A percentile compares a stretch with the other conserved stretches of the same genome.
phyloP scores from a whole-genome alignment of 2,113 vertebrate species.

The Plectropomus leopardus region DNA sequence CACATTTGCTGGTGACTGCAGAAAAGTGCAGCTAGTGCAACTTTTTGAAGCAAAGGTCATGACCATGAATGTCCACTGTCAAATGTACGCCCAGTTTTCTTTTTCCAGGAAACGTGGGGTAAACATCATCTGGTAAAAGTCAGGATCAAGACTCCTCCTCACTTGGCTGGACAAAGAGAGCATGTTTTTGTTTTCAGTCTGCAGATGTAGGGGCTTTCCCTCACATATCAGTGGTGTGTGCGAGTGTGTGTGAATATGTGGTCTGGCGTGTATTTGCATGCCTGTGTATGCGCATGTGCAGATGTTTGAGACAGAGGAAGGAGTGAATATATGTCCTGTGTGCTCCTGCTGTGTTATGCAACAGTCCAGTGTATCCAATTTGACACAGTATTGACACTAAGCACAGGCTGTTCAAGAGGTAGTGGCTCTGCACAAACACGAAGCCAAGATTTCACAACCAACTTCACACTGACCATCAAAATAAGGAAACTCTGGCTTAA shows the following conservation, averaged over 20 bases:
- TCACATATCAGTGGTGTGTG: slow-evolving; percentile 36
- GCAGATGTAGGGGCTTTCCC: slow-evolving; percentile 61
- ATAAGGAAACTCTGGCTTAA: background rate
- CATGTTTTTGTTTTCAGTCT: slow-evolving; percentile 66
- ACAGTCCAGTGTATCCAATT: slow-evolving; percentile 46
- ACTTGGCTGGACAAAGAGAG: slow-evolving; percentile 44
- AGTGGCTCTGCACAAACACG: background rate
- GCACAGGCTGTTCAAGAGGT: slow-evolving; percentile 47
- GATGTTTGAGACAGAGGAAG: background rate
- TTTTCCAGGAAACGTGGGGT: slow-evolving; percentile 58
- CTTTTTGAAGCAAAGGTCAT: slow-evolving; percentile 54
- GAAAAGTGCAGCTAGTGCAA: slow-evolving; percentile 21
- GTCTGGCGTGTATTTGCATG: slow-evolving; percentile 7
- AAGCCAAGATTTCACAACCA: slow-evolving; percentile 12
- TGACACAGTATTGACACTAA: slow-evolving; percentile 40
- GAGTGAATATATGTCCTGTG: slow-evolving; percentile 13
- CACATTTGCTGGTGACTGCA: background rate
- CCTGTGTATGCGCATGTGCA: background rate
- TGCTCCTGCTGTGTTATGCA: slow-evolving; percentile 54
- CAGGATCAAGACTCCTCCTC: slow-evolving; percentile 64
- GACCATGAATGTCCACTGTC: slow-evolving; percentile 29
- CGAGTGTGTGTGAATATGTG: slow-evolving; percentile 1
- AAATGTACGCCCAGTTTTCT: slow-evolving; percentile 20
- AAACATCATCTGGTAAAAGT: slow-evolving; percentile 73
- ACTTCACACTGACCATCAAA: slow-evolving; percentile 20